Evolutionary conservation across 2,797 vertebrate genomes (phyloP), one percentile per base, ranked within the genome.

Genomic region (Chrosomus eos): DNA sequence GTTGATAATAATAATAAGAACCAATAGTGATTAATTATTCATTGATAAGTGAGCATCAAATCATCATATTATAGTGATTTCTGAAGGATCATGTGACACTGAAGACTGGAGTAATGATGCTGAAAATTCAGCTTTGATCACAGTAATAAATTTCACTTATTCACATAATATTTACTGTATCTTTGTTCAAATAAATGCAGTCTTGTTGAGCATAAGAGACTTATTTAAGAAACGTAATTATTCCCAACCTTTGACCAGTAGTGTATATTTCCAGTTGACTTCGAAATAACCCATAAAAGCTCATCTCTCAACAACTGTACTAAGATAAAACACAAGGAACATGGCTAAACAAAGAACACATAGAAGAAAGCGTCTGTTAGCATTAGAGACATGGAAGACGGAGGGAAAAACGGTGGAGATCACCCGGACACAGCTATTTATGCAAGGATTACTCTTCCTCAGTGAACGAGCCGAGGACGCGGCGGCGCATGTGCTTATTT

Each of bases 401-500:
- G 81, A 68, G 66, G 48, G 21, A 58, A 55, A 81, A 81, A 90
- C 87, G 89, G 84, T 89, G 88, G 85, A 84, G 91, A 91, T 89
- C 91, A 89, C 90, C 89, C 95, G 94, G 96, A 94, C 96, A 97
- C 97, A 97, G 96, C 97, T 98, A 98, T 98, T 97, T 98, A 97
- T 98, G 96, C 95, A 96, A 97, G 97, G 97, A 99, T 99, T 98
- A 98, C 97, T 96, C 95, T 97, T 94, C 95, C 97, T 94, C 95
- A 95, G 96, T 95, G 94, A 97, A 97, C 97, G 96, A 97, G 97
- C 96, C 94, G 92, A 94, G 94, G 96, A 97, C 95, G 94, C 96
- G 95, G 94, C 96, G 95, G 96, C 95, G 97, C 98, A 99, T 99
- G 97, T 97, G 96, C 97, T 99, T 98, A 98, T 98, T 99, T 97